These are phyloP conservation scores for Limnephilus auricula DNA, from an alignment of 2,888 invertebrate genomes.

Conservation along the genomic window DNA sequence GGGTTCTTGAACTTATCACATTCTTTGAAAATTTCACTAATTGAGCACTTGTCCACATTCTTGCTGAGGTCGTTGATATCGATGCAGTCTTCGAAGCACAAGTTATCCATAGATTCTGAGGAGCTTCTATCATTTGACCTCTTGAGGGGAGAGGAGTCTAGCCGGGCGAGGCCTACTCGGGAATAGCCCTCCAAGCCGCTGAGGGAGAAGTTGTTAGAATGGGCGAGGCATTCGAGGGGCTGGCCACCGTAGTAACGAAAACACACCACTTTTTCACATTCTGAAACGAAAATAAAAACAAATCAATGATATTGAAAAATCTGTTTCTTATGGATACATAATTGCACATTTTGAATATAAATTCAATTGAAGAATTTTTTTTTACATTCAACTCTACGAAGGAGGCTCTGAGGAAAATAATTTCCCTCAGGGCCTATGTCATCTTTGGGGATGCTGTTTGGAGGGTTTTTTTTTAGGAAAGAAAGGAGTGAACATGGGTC, in stretches of 20 bases:
- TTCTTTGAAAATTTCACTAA: slow-evolving; percentile 72
- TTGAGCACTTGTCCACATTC: slow-evolving; percentile 78
- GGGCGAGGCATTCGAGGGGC: slow-evolving; percentile 81
- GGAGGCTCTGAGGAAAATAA: too few relatives aligned
- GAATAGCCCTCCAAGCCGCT: slow-evolving; percentile 76
- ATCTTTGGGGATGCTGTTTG: too few relatives aligned
- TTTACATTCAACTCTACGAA: too few relatives aligned
- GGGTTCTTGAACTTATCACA: slow-evolving; percentile 31
- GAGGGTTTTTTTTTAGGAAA: too few relatives aligned
- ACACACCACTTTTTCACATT: slow-evolving; percentile 83
- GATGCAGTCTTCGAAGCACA: slow-evolving; percentile 76
- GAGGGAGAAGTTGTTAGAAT: slow-evolving; percentile 81
- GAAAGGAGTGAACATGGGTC: too few relatives aligned
- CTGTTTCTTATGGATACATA: slow-evolving; percentile 15
- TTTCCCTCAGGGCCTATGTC: too few relatives aligned
- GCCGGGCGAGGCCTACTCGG: slow-evolving; percentile 69
- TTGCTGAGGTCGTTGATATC: slow-evolving; percentile 77
- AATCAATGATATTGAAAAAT: background rate
- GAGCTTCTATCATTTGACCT: slow-evolving; percentile 51
- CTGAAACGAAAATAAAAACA: slow-evolving; percentile 73
- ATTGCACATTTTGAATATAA: background rate
- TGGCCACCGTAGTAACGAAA: slow-evolving; percentile 84
- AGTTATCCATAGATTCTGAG: slow-evolving; percentile 69
- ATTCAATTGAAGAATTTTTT: too few relatives aligned
- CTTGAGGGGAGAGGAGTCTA: slow-evolving; percentile 49